Percentiles rank a stretch among this genome's conserved stretches.
Conservation (phyloP, 2,797 vertebrate genomes). For the Threskiornis aethiopicus region DNA sequence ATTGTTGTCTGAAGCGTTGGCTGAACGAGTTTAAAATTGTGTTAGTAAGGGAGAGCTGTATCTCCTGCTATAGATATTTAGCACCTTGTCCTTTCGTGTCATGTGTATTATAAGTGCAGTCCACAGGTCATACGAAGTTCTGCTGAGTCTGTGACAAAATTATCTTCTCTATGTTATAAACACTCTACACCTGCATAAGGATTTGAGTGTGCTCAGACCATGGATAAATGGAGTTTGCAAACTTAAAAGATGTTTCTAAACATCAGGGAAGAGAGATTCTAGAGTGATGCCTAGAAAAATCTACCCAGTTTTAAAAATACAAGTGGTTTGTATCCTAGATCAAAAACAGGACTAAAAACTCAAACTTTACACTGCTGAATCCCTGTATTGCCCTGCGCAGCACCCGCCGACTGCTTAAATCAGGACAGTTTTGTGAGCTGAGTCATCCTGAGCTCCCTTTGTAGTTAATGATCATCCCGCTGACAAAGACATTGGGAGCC, state of each 20-base stretch:
- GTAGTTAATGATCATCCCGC: neutral
- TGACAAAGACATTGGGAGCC: neutral
- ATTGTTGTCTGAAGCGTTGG: neutral
- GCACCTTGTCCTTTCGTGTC: neutral
- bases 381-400: neutral
- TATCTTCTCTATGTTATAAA: rapidly evolving
- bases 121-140: neutral
- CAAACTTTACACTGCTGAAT: neutral
- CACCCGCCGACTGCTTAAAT: neutral
- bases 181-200: too few species aligned
- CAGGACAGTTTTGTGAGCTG: neutral
- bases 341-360: neutral
- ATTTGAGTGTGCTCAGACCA: neutral
- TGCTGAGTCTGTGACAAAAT: neutral
- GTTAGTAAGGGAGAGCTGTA: neutral
- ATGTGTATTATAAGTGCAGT: neutral
- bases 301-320: neutral
- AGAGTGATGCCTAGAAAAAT: neutral
- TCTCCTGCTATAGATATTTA: neutral
- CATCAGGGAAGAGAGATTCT: neutral
- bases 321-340: neutral
- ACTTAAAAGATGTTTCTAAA: neutral
- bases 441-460: neutral
- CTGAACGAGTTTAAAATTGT: neutral
- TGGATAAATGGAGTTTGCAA: neutral